A percentile compares a stretch with the other conserved stretches of the same genome.
phyloP scores from a whole-genome alignment of 2,797 vertebrate species.

The Falco concolor region DNA sequence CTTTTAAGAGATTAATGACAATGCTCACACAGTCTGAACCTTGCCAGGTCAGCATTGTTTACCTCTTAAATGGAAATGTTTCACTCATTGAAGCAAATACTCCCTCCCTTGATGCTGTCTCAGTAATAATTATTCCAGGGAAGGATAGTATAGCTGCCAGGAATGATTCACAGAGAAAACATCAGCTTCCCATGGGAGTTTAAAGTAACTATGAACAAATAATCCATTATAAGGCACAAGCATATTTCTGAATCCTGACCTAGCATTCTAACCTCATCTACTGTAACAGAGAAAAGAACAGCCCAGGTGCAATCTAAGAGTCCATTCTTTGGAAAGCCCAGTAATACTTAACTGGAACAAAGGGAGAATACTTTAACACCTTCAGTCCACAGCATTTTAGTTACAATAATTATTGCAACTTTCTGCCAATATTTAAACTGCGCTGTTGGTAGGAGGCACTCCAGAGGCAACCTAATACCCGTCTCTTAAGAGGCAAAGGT shows the following conservation, averaged over 20 bases:
- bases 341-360: background rate
- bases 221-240: background rate
- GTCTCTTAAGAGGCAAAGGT: background rate
- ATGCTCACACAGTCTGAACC: background rate
- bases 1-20: background rate
- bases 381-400: accelerated
- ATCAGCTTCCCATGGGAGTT: background rate
- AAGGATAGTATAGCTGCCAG: background rate
- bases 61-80: background rate
- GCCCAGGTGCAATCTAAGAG: background rate
- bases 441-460: background rate
- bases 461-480: background rate
- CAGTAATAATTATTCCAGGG: background rate
- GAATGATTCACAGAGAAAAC: background rate
- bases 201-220: background rate
- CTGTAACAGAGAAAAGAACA: background rate
- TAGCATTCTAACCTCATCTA: background rate
- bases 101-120: background rate
- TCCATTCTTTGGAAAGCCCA: background rate
- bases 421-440: background rate
- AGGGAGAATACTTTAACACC: background rate
- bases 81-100: background rate
- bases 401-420: background rate
- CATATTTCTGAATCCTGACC: background rate
- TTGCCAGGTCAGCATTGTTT: background rate